Evolutionary conservation across 2,888 invertebrate species (phyloP).

Genomic region (Crematogaster levior): DNA sequence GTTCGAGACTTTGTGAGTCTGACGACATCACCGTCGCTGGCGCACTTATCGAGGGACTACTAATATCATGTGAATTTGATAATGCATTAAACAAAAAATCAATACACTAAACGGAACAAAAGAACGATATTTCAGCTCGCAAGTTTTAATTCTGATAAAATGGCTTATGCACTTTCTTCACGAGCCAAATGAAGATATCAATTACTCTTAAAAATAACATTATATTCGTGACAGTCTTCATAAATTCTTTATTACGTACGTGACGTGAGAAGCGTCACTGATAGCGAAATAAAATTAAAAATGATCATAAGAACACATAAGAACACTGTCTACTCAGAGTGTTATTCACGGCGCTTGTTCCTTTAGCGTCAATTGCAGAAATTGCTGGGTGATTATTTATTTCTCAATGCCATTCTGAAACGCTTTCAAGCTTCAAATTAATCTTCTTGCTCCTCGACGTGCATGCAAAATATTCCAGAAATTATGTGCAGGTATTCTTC

Average conservation of each 20-base stretch:
- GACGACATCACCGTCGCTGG: not conserved
- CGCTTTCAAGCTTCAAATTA: conserved; percentile 14
- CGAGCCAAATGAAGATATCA: not conserved
- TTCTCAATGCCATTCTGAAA: conserved; percentile 7
- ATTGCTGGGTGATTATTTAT: conserved; percentile 6
- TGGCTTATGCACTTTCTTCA: not conserved
- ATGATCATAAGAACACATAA: not conserved
- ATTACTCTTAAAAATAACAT: not conserved
- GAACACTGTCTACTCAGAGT: not conserved
- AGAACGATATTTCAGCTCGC: not conserved
- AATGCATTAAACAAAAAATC: not conserved
- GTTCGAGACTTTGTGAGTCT: conserved; percentile 39
- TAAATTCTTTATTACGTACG: not conserved
- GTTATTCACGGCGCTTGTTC: not conserved
- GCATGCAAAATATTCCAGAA: conserved; percentile 13
- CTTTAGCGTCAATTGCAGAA: conserved; percentile 21
- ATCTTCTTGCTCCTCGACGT: conserved; percentile 5
- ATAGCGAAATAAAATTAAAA: conserved; percentile 1
- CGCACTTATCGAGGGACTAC: not conserved
- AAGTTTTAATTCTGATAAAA: not conserved
- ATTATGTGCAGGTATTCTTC: conserved; percentile 11
- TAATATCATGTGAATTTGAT: conserved; percentile 15
- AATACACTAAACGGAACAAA: not conserved
- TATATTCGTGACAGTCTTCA: not conserved
- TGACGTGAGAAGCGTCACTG: not conserved